Conservation (phyloP, 1,140 invertebrate species). For the Calosoma granatense region DNA sequence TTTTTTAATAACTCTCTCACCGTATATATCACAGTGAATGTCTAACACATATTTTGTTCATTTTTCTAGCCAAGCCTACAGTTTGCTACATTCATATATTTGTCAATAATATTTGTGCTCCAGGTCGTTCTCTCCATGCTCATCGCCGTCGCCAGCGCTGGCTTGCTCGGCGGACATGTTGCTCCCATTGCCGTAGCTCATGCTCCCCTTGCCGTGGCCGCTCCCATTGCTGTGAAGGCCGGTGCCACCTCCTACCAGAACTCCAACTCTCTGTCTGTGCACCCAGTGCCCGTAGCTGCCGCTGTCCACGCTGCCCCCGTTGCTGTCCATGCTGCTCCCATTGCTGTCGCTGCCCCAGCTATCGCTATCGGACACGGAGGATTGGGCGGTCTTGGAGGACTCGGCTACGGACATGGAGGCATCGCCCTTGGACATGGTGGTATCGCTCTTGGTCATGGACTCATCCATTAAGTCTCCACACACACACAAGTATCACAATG, state of each 20-base stretch:
- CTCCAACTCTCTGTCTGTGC: neutral
- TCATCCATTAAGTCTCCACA: neutral
- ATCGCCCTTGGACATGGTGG: neutral
- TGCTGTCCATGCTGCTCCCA: neutral
- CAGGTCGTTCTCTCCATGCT: conserved; percentile 28
- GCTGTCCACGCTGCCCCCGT: neutral
- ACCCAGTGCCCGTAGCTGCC: neutral
- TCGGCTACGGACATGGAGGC: neutral
- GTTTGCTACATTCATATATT: neutral
- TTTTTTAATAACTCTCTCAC: too few relatives aligned
- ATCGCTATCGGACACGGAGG: conserved; percentile 13
- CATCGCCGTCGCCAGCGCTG: conserved; percentile 31
- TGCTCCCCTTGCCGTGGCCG: conserved; percentile 6
- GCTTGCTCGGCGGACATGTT: conserved; percentile 21
- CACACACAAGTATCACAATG: neutral
- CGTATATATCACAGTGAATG: too few relatives aligned
- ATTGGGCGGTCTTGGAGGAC: neutral
- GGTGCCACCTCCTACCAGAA: neutral
- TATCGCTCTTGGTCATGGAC: neutral
- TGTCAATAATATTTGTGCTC: neutral
- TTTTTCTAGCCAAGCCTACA: too few relatives aligned
- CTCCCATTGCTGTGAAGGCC: neutral
- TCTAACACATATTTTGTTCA: too few relatives aligned
- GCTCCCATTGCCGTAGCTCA: conserved; percentile 22
- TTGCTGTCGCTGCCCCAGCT: neutral